Conservation (phyloP, 2,888 invertebrate species). For the Drosophila paranaensis region DNA sequence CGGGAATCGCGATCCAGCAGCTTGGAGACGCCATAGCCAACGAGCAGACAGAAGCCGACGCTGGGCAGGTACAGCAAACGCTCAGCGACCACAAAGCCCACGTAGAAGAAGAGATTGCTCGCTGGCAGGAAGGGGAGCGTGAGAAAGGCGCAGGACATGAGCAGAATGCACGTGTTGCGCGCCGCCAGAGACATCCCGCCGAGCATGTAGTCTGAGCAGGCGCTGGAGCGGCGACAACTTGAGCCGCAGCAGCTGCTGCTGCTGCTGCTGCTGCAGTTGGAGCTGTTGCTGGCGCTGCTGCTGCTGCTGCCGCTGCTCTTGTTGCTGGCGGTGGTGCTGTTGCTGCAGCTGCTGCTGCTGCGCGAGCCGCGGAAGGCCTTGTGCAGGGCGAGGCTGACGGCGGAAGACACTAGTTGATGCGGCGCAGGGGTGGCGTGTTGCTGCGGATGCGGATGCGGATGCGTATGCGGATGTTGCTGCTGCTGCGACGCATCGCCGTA, state of each 20-base stretch:
- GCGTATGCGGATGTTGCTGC: slow-evolving; percentile 79
- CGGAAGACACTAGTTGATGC: slow-evolving; percentile 78
- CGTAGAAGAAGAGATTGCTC: slow-evolving; percentile 98
- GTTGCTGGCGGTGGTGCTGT: slow-evolving; percentile 85
- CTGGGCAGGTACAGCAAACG: slow-evolving; percentile 97
- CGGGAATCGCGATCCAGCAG: slow-evolving; percentile 78
- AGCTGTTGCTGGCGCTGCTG: slow-evolving; percentile 48
- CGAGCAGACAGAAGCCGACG: slow-evolving; percentile 96
- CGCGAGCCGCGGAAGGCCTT: slow-evolving; percentile 81
- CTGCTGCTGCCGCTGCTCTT: slow-evolving; percentile 84
- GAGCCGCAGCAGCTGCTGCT: slow-evolving; percentile 19
- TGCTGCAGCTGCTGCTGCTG: slow-evolving; percentile 84
- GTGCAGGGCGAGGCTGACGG: slow-evolving; percentile 66
- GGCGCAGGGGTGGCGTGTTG: slow-evolving; percentile 46
- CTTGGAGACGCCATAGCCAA: slow-evolving; percentile 90
- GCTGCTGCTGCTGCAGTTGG: slow-evolving; percentile 42
- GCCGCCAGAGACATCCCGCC: slow-evolving; percentile 46
- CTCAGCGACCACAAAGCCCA: slow-evolving; percentile 99
- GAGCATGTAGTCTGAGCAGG: slow-evolving; percentile 50
- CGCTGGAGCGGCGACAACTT: background rate
- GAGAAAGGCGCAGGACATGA: slow-evolving; percentile 91
- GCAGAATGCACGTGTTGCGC: slow-evolving; percentile 80
- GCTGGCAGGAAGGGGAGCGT: slow-evolving; percentile 97
- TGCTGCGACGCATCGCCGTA: slow-evolving; percentile 30
- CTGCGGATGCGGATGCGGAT: slow-evolving; percentile 1